Evolutionary conservation across 2,113 vertebrate species (phyloP).

Genomic region (Dermatemys mawii): DNA sequence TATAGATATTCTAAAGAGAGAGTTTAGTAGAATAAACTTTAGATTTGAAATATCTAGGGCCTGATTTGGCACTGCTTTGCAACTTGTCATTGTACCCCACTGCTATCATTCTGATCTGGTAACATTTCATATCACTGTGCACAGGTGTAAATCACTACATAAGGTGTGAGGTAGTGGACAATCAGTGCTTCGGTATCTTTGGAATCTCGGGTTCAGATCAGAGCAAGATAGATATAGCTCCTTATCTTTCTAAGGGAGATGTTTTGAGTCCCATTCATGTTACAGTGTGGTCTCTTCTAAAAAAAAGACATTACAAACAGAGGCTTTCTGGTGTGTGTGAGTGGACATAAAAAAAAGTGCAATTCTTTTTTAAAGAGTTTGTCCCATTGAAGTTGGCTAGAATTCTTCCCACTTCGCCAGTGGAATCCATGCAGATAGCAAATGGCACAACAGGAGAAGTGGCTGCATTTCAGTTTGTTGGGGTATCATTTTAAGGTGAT

Average conservation of each 20-base stretch:
- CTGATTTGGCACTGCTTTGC: background rate
- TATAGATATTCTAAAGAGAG: background rate
- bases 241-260: background rate
- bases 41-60: background rate
- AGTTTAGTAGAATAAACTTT: conserved; percentile 10
- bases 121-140: background rate
- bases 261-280: background rate
- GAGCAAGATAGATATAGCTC: background rate
- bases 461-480: background rate
- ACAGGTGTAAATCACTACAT: conserved; percentile 7
- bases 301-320: background rate
- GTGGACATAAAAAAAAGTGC: background rate
- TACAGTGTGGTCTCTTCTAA: background rate
- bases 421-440: too few relatives aligned
- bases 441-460: too few relatives aligned
- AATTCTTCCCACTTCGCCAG: background rate
- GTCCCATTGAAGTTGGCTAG: background rate
- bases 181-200: conserved; percentile 6
- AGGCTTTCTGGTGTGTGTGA: background rate
- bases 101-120: background rate
- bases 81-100: background rate
- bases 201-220: conserved; percentile 12
- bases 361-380: background rate
- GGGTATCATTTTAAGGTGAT: background rate
- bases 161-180: background rate